These are phyloP conservation scores for Lepidurus apus DNA, from an alignment of 1,140 invertebrate species.

Conservation along the genomic window DNA sequence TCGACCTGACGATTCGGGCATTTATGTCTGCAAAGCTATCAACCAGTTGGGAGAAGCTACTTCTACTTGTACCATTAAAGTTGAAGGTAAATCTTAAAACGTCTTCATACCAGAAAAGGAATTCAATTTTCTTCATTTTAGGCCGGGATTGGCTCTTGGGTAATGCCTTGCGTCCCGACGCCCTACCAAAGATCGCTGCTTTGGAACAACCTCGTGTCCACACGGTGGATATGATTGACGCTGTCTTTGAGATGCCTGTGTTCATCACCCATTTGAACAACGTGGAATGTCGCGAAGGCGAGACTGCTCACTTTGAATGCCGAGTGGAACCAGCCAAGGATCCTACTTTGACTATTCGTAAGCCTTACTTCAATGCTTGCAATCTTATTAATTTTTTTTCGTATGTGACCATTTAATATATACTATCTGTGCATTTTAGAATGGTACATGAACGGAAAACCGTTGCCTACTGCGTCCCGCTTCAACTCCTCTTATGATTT, in stretches of 20 bases:
- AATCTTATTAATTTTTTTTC: not conserved
- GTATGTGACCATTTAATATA: not conserved
- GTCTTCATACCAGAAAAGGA: not conserved
- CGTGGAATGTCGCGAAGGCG: conserved; percentile 80
- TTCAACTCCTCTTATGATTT: conserved; percentile 84
- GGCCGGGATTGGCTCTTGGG: conserved; percentile 71
- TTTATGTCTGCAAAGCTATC: conserved; percentile 88
- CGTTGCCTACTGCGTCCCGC: conserved; percentile 68
- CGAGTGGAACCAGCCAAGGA: conserved; percentile 89
- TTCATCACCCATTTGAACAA: conserved; percentile 88
- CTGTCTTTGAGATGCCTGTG: conserved; percentile 73
- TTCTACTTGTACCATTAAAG: conserved; percentile 82
- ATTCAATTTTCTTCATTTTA: conserved; percentile 25
- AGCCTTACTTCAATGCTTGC: not conserved
- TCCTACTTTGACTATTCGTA: conserved; percentile 75
- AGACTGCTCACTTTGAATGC: conserved; percentile 90
- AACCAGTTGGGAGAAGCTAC: conserved; percentile 86
- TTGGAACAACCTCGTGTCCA: conserved; percentile 70
- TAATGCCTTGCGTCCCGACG: conserved; percentile 85
- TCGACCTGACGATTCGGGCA: conserved; percentile 81
- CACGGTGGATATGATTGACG: conserved; percentile 58
- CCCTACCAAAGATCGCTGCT: conserved; percentile 74
- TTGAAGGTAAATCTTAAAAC: conserved; percentile 53
- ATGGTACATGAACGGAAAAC: conserved; percentile 82
- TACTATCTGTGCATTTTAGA: conserved; percentile 47